Evolutionary conservation across 2,113 vertebrate species (phyloP), one percentile per base, ranked within the genome.

Genomic region (Eurypyga helias): DNA sequence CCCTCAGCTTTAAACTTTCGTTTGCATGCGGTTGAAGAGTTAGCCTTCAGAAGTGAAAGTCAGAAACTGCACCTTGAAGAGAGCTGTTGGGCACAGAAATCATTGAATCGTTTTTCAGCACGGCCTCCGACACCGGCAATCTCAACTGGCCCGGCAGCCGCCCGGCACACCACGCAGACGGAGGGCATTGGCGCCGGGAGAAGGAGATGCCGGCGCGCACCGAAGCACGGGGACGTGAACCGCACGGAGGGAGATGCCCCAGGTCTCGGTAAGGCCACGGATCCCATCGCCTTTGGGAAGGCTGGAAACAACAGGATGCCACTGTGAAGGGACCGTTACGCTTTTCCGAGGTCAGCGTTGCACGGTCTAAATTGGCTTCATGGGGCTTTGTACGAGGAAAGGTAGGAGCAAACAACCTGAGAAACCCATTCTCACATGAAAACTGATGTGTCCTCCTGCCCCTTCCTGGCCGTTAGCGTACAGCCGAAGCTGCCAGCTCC

Each of bases 71-170:
- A 90, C 61, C 95, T 96, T 92, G 91, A 91, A 94, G 94, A 97
- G 97, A 94, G 97, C 97, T 95, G 92, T 85, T 93, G 90, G 97
- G 96, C 93, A 94, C 64, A 96, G 90, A 95, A 96, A 95, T 91
- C 64, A 62, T 95, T 93, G 71, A 90, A 96, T 96, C 89, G 41
- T 90, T 96, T 91, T 96, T 92, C 97, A 93, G 97, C 96, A 88
- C 90, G 95, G 95, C 92, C 87, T 85, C 92, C 73, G 94, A 80
- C 94, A 79, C 89, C 66, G 67, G 83, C 93, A 87, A 76, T 81
- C 96, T 93, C 79, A 93, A 70, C 96, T 66, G 95, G 96, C 90
- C 93, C 60, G 70, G 94, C 96, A 96, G 96, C 96, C 96, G 89
- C 73, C 16, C 72, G 85, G 25, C 89, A 52, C 66, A 87, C 57